Base-by-base conservation (phyloP, 2,888 invertebrate species). In the Apotomis turbidana region DNA sequence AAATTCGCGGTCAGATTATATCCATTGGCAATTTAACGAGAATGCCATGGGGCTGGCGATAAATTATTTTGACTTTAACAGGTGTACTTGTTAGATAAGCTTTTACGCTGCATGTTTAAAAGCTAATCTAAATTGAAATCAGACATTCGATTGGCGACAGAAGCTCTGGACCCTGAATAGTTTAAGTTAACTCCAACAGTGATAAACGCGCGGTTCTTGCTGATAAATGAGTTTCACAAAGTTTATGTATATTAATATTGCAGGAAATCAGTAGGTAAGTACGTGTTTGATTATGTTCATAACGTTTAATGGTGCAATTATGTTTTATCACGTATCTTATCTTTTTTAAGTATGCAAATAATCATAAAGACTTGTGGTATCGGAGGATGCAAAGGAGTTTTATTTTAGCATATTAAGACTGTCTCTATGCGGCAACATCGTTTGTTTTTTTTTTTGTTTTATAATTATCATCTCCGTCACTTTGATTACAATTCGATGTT, bases 41-140 rank as follows among this genome's bases (percentile, higher is more conserved):
- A 83, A 83, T 83, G 82, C 83, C 82, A 79, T 74, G 81, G 78
- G 82, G 84, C 83, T 83, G 81, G 80, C 84, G 87, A 87, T 92
- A 90, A 90, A 91, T 91, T 90, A 90, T 90, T 88, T 87, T 84
- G 88, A 90, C 85, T 89, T 87, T 87, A 89, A 91, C 91, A 92
- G 91, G 93, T 93, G 91, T 91, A 90, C 88, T 88, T 82, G 88
- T 88, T 87, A 90, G 91, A 93, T 93, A 93, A 90, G 90, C 86
- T 85, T 89, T 89, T 86, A 84, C 89, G 86, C 85, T 87, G 89
- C 90, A 91, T 91, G 90, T 91, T 91, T 87, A 89, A 87, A 82
- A 79, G 80, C 80, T 91, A 90, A 93, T 93, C 93, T 93, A 85
- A 93, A 93, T 93, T 93, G 93, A 91, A 93, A 93, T 93, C 93